phyloP scores from a whole-genome alignment of 2,888 invertebrate species.

The Smittia aterrima region DNA sequence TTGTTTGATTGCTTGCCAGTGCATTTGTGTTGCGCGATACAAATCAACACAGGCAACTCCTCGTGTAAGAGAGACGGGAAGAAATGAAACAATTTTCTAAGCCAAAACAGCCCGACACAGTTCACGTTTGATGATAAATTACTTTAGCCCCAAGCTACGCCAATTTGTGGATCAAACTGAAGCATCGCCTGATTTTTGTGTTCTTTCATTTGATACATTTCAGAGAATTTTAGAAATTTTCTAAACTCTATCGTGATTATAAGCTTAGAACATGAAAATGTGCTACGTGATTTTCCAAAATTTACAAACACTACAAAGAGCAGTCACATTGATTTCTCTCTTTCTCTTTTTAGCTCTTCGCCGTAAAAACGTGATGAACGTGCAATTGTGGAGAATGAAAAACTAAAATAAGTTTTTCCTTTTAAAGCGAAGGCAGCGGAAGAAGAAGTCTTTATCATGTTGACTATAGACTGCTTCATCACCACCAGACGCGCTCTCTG shows the following conservation, averaged over 20 bases:
- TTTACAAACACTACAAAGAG: slow-evolving; percentile 10
- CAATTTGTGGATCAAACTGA: background rate
- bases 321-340: background rate
- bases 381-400: background rate
- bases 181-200: no score
- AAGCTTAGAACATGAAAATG: background rate
- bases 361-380: slow-evolving; percentile 5
- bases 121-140: background rate
- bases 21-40: background rate
- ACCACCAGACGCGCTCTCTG: slow-evolving; percentile 14
- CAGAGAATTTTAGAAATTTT: background rate
- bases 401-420: slow-evolving; percentile 17
- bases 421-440: background rate
- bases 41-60: background rate
- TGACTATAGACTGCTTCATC: slow-evolving; percentile 2
- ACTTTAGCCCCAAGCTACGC: background rate
- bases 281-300: slow-evolving; percentile 39
- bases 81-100: background rate
- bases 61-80: background rate
- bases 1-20: background rate
- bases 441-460: slow-evolving; percentile 7
- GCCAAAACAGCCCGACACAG: background rate
- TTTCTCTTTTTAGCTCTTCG: background rate
- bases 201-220: no score
- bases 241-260: background rate